Conservation (phyloP, 2,113 vertebrate genomes). For the Lamprotornis superbus region DNA sequence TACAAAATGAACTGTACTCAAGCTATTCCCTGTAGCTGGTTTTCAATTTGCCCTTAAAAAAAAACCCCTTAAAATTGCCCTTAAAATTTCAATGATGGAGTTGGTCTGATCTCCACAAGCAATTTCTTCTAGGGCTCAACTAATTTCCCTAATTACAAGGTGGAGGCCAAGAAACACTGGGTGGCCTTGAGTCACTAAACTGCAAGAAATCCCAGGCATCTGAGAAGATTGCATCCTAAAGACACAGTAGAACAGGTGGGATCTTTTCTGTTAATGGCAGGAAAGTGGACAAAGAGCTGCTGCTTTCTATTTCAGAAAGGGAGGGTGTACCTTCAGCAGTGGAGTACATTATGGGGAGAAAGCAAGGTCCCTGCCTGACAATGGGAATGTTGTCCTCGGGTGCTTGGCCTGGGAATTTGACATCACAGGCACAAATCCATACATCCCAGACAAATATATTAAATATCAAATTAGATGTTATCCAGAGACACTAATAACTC, state of each 20-base stretch:
- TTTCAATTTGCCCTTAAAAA: neutral
- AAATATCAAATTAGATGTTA: neutral
- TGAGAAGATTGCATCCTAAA: neutral
- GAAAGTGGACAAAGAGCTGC: neutral
- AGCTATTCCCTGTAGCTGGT: neutral
- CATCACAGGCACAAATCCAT: neutral
- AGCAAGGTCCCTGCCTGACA: neutral
- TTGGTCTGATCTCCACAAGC: neutral
- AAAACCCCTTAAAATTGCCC: neutral
- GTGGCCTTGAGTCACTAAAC: neutral
- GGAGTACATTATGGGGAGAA: rapidly evolving
- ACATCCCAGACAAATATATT: neutral
- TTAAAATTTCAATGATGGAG: neutral
- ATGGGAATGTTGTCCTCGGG: neutral
- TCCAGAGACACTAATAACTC: neutral
- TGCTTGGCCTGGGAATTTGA: neutral
- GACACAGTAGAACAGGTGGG: neutral
- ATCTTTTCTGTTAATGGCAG: neutral
- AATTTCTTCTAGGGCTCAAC: neutral
- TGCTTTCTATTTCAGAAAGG: neutral
- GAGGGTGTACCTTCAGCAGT: neutral
- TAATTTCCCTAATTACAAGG: neutral
- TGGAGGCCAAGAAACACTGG: neutral
- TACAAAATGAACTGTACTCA: neutral
- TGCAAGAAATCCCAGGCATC: neutral